Conservation (phyloP, 2,888 invertebrate genomes). For the Ormyrus thymus region DNA sequence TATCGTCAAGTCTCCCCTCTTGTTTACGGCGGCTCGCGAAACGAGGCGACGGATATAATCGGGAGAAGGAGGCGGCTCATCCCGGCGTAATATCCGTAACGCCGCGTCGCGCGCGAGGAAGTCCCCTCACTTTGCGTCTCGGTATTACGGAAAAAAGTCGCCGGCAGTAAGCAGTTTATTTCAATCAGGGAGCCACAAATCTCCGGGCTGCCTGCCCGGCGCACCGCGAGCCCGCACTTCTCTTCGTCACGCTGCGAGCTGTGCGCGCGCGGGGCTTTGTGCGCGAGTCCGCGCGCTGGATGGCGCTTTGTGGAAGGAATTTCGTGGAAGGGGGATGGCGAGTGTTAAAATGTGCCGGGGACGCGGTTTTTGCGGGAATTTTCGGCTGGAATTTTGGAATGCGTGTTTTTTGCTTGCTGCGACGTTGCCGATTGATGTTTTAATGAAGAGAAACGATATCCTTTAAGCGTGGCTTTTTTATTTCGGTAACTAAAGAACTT, state of each 20-base stretch:
- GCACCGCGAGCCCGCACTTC: neutral
- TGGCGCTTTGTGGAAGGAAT: neutral
- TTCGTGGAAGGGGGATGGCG: neutral
- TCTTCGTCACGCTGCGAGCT: conserved; percentile 30
- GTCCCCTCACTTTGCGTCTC: conserved; percentile 25
- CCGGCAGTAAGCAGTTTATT: conserved; percentile 66
- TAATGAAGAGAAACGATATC: too few species aligned
- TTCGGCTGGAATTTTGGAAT: neutral
- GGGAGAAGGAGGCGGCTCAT: conserved; percentile 17
- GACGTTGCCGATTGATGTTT: too few species aligned
- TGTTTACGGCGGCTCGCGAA: conserved; percentile 43
- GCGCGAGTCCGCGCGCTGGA: neutral
- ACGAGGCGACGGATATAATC: conserved; percentile 48
- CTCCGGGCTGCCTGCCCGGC: conserved; percentile 60
- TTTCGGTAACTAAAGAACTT: too few species aligned
- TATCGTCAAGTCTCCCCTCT: conserved; percentile 27
- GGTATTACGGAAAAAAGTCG: conserved; percentile 17
- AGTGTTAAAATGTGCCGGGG: neutral
- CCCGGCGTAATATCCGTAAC: conserved; percentile 44
- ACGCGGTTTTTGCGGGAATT: conserved; percentile 2
- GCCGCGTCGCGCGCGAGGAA: conserved; percentile 22
- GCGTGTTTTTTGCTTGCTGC: neutral
- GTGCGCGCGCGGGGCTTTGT: neutral
- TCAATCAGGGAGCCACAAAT: conserved; percentile 70
- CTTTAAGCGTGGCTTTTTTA: too few species aligned